Evolutionary conservation across 2,888 invertebrate species (phyloP).

Genomic region (Lumbricus terrestris): DNA sequence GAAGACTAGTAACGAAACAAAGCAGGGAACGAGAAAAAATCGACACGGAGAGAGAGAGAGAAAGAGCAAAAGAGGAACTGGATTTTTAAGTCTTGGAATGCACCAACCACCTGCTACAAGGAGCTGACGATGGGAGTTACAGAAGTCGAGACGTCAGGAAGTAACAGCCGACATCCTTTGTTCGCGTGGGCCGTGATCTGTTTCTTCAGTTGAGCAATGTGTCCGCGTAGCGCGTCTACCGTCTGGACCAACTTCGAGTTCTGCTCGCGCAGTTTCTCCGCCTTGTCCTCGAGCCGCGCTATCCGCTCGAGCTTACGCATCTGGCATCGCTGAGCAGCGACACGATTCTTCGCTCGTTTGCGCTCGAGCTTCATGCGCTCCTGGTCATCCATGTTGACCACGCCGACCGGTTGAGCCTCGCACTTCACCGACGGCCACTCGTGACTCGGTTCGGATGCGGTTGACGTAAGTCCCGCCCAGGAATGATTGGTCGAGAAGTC

Average conservation of each 20-base stretch:
- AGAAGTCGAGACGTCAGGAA: conserved; percentile 36
- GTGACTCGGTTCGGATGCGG: background rate
- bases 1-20: background rate
- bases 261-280: conserved; percentile 83
- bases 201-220: conserved; percentile 84
- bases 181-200: conserved; percentile 91
- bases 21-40: background rate
- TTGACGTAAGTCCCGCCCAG: background rate
- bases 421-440: conserved; percentile 63
- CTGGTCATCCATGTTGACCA: conserved; percentile 86
- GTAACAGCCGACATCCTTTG: conserved; percentile 80
- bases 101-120: background rate
- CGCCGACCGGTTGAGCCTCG: conserved; percentile 55
- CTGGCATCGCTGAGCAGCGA: conserved; percentile 95
- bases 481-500: background rate
- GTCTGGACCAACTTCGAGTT: conserved; percentile 81
- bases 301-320: conserved; percentile 93
- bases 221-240: conserved; percentile 82
- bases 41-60: background rate
- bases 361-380: conserved; percentile 93
- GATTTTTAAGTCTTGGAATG: background rate
- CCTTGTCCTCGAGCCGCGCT: conserved; percentile 89
- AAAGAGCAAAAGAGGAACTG: background rate
- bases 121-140: background rate
- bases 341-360: conserved; percentile 89